phyloP scores from a whole-genome alignment of 2,113 vertebrate species.

The Cynoglossus semilaevis region DNA sequence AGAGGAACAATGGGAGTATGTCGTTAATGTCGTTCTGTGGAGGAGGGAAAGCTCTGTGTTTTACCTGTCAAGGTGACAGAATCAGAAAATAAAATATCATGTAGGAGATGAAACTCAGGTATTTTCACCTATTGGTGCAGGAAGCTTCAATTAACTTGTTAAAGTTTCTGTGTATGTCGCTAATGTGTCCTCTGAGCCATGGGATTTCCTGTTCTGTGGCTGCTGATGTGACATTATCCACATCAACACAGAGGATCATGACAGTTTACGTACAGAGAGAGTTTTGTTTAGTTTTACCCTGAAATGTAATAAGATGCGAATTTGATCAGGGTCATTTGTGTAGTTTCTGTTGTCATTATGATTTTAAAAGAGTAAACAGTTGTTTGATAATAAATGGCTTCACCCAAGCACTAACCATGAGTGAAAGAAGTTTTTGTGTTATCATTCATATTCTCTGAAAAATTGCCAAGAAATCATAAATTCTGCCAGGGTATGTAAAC shows the following conservation, averaged over 20 bases:
- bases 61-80: slow-evolving; percentile 6
- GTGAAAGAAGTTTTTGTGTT: too few relatives aligned
- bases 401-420: too few relatives aligned
- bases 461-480: too few relatives aligned
- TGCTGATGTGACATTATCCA: slow-evolving; percentile 45
- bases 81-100: slow-evolving; percentile 12
- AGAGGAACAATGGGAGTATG: slow-evolving; percentile 25
- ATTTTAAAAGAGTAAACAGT: too few relatives aligned
- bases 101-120: slow-evolving; percentile 2
- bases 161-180: slow-evolving; percentile 17
- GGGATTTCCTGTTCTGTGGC: slow-evolving; percentile 37
- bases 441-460: too few relatives aligned
- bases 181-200: slow-evolving; percentile 21
- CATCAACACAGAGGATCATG: not conserved
- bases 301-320: too few relatives aligned
- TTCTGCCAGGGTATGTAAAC: too few relatives aligned
- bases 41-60: not conserved
- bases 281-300: too few relatives aligned
- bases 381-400: too few relatives aligned
- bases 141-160: not conserved
- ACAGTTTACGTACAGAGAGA: too few relatives aligned
- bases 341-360: too few relatives aligned
- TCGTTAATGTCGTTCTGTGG: slow-evolving; percentile 13
- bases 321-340: too few relatives aligned
- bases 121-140: slow-evolving; percentile 8